Evolutionary conservation across 1,140 invertebrate species (phyloP).

Genomic region (Cotesia vestalis): DNA sequence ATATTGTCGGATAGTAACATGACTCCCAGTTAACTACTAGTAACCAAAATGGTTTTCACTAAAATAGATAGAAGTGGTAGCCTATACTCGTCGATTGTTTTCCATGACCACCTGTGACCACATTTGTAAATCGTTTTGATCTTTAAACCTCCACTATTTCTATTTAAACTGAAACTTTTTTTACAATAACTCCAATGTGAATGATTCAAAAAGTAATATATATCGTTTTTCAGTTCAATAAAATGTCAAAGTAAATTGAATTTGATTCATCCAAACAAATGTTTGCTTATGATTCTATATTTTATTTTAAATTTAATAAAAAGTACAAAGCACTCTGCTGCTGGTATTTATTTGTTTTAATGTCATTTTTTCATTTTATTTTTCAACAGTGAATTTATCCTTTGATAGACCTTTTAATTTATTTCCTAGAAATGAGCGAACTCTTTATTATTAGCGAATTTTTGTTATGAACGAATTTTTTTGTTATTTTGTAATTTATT

Average conservation of each 20-base stretch:
- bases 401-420: too few relatives aligned
- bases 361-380: too few relatives aligned
- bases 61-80: constrained; percentile 17
- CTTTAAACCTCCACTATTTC: constrained; percentile 8
- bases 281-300: too few relatives aligned
- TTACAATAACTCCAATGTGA: background rate
- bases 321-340: too few relatives aligned
- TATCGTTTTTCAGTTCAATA: background rate
- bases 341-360: too few relatives aligned
- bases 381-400: too few relatives aligned
- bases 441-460: too few relatives aligned
- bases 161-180: background rate
- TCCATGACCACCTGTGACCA: constrained; percentile 33
- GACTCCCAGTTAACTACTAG: constrained; percentile 29
- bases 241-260: background rate
- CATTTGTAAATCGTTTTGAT: constrained; percentile 34
- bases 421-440: too few relatives aligned
- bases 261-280: too few relatives aligned
- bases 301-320: too few relatives aligned
- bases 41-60: constrained; percentile 7
- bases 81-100: constrained; percentile 30
- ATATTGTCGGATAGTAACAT: constrained; percentile 24
- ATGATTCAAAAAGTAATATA: background rate
- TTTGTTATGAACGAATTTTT: too few relatives aligned
- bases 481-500: too few relatives aligned